phyloP scores from a whole-genome alignment of 2,888 invertebrate species.

The Caradrina clavipalpis region DNA sequence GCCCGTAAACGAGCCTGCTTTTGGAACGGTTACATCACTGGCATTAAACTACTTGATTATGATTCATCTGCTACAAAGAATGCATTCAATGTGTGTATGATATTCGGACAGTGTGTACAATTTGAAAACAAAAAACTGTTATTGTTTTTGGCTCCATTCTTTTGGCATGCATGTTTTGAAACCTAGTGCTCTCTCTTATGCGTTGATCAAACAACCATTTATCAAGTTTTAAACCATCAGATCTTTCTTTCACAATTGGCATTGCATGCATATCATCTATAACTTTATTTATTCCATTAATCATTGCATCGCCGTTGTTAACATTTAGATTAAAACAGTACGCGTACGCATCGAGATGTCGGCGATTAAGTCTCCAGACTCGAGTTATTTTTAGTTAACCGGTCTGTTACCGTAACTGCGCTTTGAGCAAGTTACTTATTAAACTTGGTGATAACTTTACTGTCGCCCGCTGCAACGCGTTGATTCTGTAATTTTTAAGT shows the following conservation, averaged over 20 bases:
- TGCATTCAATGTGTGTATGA: conserved; percentile 43
- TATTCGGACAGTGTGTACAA: conserved; percentile 11
- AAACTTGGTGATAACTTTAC: conserved; percentile 41
- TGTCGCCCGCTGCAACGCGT: conserved; percentile 9
- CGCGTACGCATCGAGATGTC: conserved; percentile 51
- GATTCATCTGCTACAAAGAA: conserved; percentile 45
- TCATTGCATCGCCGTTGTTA: conserved; percentile 28
- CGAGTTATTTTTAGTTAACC: conserved; percentile 71
- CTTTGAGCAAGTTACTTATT: conserved; percentile 57
- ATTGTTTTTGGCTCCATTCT: conserved; percentile 40
- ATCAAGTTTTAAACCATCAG: conserved; percentile 11
- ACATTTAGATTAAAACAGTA: conserved; percentile 47
- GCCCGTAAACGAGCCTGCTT: conserved; percentile 36
- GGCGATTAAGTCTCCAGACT: conserved; percentile 54
- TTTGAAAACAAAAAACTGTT: conserved; percentile 45
- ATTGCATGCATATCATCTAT: conserved; percentile 24
- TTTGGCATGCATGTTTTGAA: conserved; percentile 35
- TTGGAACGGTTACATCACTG: conserved; percentile 47
- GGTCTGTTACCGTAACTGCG: conserved; percentile 69
- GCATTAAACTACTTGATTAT: conserved; percentile 31
- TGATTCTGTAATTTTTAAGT: not conserved
- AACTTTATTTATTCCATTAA: conserved; percentile 38
- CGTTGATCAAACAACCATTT: conserved; percentile 24
- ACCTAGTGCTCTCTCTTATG: conserved; percentile 12
- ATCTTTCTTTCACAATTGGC: conserved; percentile 17